Percentiles rank a stretch among this genome's conserved stretches.
These are phyloP conservation scores for Intellagama lesueurii DNA, from an alignment of 2,797 vertebrate genomes.

Conservation along the genomic window DNA sequence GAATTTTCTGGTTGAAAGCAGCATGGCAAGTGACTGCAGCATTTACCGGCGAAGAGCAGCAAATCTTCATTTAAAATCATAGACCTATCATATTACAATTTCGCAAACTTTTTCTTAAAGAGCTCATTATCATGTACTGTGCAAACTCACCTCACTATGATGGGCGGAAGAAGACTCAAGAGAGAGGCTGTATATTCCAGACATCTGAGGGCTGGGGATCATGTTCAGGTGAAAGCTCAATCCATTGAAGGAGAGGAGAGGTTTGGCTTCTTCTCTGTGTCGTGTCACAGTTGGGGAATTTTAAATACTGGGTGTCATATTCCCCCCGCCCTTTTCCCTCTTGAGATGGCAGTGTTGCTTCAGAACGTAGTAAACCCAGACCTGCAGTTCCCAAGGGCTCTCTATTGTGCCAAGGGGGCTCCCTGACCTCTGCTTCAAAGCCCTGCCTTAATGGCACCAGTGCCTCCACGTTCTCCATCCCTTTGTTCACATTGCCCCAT, in stretches of 20 bases:
- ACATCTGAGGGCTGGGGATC: no score
- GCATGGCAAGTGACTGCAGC: background rate
- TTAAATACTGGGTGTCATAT: background rate
- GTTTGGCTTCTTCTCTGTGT: background rate
- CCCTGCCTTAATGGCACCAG: background rate
- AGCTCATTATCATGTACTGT: background rate
- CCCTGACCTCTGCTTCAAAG: background rate
- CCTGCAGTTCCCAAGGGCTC: no score
- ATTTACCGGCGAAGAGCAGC: background rate
- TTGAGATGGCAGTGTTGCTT: background rate
- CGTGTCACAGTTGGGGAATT: background rate
- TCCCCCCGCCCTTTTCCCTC: background rate
- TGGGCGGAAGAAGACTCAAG: background rate
- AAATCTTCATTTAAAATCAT: background rate
- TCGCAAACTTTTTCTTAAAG: background rate
- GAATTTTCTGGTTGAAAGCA: conserved; percentile 12
- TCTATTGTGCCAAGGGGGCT: background rate
- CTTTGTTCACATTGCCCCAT: background rate
- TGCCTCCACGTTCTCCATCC: background rate
- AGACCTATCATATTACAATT: background rate
- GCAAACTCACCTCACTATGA: background rate
- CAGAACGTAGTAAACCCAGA: background rate
- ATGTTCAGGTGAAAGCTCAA: background rate
- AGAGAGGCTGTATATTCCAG: background rate
- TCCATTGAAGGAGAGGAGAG: no score